phyloP scores from a whole-genome alignment of 2,888 invertebrate genomes.

The Panopea generosa region DNA sequence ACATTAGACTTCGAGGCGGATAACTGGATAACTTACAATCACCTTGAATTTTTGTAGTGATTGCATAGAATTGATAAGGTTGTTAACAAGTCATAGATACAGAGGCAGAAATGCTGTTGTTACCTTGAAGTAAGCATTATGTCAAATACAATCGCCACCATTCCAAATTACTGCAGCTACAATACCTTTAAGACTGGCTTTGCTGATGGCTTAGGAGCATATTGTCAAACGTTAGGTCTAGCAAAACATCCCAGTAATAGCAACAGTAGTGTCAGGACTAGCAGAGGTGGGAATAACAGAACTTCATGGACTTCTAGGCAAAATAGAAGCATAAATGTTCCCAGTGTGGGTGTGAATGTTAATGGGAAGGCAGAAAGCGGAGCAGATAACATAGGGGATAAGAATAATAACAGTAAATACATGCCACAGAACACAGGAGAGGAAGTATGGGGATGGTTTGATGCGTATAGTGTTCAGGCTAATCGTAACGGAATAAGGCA shows the following conservation, averaged over 20 bases:
- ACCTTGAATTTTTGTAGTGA: too few relatives aligned
- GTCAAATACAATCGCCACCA: slow-evolving; percentile 41
- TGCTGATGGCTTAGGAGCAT: slow-evolving; percentile 43
- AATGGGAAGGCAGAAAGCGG: too few relatives aligned
- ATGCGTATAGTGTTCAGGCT: slow-evolving; percentile 50
- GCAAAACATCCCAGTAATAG: neutral
- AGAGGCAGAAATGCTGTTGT: neutral
- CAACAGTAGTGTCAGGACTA: neutral
- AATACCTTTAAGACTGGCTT: slow-evolving; percentile 53
- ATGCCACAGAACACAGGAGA: neutral
- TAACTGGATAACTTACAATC: too few relatives aligned
- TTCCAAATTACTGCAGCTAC: slow-evolving; percentile 57
- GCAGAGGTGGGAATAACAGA: too few relatives aligned
- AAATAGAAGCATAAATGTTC: too few relatives aligned
- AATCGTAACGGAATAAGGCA: too few relatives aligned
- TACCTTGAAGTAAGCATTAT: slow-evolving; percentile 22
- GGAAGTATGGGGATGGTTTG: slow-evolving; percentile 49
- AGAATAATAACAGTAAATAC: slow-evolving; percentile 31
- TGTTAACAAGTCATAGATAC: neutral
- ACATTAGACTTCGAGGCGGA: too few relatives aligned
- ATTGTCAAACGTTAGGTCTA: neutral
- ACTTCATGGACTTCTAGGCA: too few relatives aligned
- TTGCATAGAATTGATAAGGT: neutral
- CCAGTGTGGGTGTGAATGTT: too few relatives aligned
- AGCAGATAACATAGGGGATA: slow-evolving; percentile 20